Evolutionary conservation across 2,888 invertebrate genomes (phyloP).

Genomic region (Drosophila longiperda): DNA sequence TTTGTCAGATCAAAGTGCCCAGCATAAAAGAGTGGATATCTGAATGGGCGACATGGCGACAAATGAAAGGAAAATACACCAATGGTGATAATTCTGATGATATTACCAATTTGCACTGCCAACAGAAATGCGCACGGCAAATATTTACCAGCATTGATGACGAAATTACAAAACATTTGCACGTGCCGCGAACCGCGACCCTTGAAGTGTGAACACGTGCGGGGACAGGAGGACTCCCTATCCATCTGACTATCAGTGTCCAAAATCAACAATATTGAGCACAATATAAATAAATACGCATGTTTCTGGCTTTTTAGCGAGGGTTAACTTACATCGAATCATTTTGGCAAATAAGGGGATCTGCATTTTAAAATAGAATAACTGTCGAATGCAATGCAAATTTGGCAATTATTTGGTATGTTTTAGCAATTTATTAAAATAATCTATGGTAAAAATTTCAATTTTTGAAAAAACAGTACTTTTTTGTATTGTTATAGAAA

Average conservation of each 20-base stretch:
- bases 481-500: neutral
- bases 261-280: conserved; percentile 73
- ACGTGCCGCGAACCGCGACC: conserved; percentile 66
- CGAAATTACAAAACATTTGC: conserved; percentile 64
- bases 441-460: rapidly evolving
- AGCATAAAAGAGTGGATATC: neutral
- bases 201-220: conserved; percentile 82
- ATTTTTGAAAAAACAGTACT: neutral
- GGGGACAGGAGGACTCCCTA: neutral
- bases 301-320: neutral
- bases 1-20: conserved; percentile 73
- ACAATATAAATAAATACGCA: conserved; percentile 22
- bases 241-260: conserved; percentile 64
- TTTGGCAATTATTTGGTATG: neutral
- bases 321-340: neutral
- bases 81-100: conserved; percentile 38
- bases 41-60: conserved; percentile 73
- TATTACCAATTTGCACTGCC: conserved; percentile 69
- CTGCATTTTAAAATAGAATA: neutral
- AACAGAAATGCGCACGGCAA: conserved; percentile 54
- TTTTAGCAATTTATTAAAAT: neutral
- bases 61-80: conserved; percentile 73
- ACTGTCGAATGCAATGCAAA: neutral
- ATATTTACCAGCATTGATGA: conserved; percentile 66
- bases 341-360: neutral